Conservation (phyloP, 1,140 invertebrate genomes). For the Bicyclus anynana region DNA sequence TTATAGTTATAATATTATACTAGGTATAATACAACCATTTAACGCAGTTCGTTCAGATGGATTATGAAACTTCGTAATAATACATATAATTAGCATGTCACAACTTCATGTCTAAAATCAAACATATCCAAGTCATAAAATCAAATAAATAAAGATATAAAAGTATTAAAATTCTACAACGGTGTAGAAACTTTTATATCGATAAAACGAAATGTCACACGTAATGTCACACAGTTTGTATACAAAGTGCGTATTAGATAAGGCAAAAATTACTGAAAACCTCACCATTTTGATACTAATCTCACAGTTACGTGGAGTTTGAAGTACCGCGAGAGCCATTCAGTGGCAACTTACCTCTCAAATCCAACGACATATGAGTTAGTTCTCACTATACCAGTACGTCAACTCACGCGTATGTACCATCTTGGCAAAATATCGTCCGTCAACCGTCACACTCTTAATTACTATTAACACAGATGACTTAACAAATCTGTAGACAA, state of each 20-base stretch:
- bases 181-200: neutral
- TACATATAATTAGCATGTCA: too few species aligned
- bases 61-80: too few species aligned
- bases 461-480: too few species aligned
- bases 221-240: neutral
- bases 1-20: too few species aligned
- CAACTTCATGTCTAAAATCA: too few species aligned
- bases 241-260: conserved; percentile 15
- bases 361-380: conserved; percentile 31
- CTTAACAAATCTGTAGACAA: too few species aligned
- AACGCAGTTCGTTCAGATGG: too few species aligned
- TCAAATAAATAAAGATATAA: too few species aligned
- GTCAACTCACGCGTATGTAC: neutral
- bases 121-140: too few species aligned
- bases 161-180: neutral
- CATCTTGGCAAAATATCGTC: neutral
- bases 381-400: neutral
- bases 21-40: too few species aligned
- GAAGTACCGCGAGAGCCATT: conserved; percentile 31
- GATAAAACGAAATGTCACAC: neutral
- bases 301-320: conserved; percentile 11
- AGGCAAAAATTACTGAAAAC: conserved; percentile 13
- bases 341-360: conserved; percentile 35
- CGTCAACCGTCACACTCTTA: too few species aligned
- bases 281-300: conserved; percentile 10